A percentile compares a stretch with the other conserved stretches of the same genome.
phyloP scores from a whole-genome alignment of 2,797 vertebrate species.

The Sardinella longiceps region DNA sequence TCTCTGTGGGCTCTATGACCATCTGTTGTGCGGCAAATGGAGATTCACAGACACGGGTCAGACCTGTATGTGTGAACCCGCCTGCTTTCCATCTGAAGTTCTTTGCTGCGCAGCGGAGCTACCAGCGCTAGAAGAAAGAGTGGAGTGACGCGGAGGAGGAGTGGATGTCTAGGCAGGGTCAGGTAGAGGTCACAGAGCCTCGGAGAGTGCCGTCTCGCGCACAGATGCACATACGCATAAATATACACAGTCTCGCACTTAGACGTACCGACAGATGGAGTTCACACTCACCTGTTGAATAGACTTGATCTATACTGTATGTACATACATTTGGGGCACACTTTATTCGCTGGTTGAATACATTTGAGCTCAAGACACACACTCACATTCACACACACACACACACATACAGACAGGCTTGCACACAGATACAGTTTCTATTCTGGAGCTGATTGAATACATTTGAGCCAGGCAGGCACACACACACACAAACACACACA shows the following conservation, averaged over 20 bases:
- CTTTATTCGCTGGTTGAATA: too few species aligned
- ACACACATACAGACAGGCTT: background rate
- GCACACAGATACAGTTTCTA: background rate
- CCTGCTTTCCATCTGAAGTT: background rate
- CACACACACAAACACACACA: slow-evolving; percentile 14
- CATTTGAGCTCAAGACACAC: background rate
- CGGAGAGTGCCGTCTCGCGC: too few species aligned
- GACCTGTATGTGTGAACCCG: background rate
- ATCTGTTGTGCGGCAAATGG: background rate
- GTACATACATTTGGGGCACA: too few species aligned
- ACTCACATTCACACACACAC: background rate
- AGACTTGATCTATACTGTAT: background rate
- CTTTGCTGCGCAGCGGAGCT: background rate
- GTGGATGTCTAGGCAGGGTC: background rate
- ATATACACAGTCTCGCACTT: background rate
- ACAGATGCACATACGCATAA: background rate
- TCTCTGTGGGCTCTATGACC: background rate
- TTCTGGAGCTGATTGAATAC: background rate
- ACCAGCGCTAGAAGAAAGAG: background rate
- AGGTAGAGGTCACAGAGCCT: background rate
- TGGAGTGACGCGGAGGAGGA: background rate
- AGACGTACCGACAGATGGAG: slow-evolving; percentile 34
- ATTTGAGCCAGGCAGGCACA: background rate
- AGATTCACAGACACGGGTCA: background rate
- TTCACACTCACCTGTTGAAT: background rate